Conservation (phyloP, 2,888 invertebrate species). For the Agrilus mali region DNA sequence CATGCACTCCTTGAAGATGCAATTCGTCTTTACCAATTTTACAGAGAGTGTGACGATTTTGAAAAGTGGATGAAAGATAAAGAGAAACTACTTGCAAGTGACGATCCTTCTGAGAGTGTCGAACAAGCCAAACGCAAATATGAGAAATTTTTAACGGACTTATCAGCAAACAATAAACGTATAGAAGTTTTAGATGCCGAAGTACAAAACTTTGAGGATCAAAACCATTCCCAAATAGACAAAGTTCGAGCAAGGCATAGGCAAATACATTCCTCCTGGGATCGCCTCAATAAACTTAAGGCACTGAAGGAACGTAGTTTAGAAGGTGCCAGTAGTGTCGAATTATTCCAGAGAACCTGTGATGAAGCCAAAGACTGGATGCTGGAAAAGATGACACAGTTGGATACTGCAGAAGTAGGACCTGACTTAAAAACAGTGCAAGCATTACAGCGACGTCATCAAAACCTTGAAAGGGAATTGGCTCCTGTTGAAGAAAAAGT, state of each 20-base stretch:
- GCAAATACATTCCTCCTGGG: slow-evolving; percentile 84
- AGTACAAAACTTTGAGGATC: slow-evolving; percentile 71
- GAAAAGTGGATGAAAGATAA: slow-evolving; percentile 96
- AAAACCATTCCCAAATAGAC: slow-evolving; percentile 78
- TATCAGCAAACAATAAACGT: slow-evolving; percentile 86
- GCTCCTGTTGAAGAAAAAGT: slow-evolving; percentile 93
- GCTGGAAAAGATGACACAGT: slow-evolving; percentile 85
- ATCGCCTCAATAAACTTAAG: slow-evolving; percentile 71
- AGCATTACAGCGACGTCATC: slow-evolving; percentile 82
- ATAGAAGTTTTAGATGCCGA: slow-evolving; percentile 80
- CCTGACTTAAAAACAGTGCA: slow-evolving; percentile 84
- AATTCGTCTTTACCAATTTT: slow-evolving; percentile 84
- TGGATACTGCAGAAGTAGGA: slow-evolving; percentile 65
- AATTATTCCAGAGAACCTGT: slow-evolving; percentile 89
- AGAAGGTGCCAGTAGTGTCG: slow-evolving; percentile 74
- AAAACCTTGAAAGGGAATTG: slow-evolving; percentile 85
- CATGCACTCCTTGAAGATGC: slow-evolving; percentile 83
- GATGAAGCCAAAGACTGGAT: slow-evolving; percentile 97
- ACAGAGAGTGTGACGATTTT: slow-evolving; percentile 94
- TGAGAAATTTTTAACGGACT: slow-evolving; percentile 91
- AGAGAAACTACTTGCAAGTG: slow-evolving; percentile 71
- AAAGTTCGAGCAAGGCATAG: slow-evolving; percentile 63
- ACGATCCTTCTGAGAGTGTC: slow-evolving; percentile 78
- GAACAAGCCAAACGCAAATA: slow-evolving; percentile 90
- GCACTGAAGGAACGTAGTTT: slow-evolving; percentile 82